A percentile compares a stretch with the other conserved stretches of the same genome.
phyloP scores from a whole-genome alignment of 2,888 invertebrate genomes.

The Nematopogon swammerdamellus region DNA sequence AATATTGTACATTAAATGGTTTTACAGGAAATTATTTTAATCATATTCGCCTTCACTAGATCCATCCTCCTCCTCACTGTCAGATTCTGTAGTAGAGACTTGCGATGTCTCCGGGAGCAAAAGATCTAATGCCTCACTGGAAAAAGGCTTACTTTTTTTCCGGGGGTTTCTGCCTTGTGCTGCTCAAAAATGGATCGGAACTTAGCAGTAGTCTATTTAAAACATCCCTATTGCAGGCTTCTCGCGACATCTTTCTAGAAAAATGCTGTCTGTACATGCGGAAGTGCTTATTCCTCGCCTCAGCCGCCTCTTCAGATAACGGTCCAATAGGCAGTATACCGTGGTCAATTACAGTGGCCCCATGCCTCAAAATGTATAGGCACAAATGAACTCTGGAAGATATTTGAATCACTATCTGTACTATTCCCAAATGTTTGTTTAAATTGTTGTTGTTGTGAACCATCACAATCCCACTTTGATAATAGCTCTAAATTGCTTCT shows the following conservation, averaged over 20 bases:
- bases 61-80: no score
- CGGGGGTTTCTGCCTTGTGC: neutral
- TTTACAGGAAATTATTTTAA: no score
- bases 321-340: slow-evolving; percentile 18
- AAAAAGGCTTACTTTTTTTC: no score
- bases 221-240: slow-evolving; percentile 11
- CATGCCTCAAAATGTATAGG: slow-evolving; percentile 13
- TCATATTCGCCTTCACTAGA: no score
- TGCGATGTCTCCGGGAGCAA: neutral
- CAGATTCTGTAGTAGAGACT: neutral
- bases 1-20: no score
- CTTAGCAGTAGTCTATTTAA: slow-evolving; percentile 13
- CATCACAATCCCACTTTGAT: slow-evolving; percentile 18
- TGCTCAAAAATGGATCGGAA: slow-evolving; percentile 9
- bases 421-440: slow-evolving; percentile 12
- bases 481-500: no score
- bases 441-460: slow-evolving; percentile 15
- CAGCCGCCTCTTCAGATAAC: slow-evolving; percentile 17
- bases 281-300: slow-evolving; percentile 18
- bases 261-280: slow-evolving; percentile 11
- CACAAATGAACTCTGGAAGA: slow-evolving; percentile 9
- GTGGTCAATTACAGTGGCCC: slow-evolving; percentile 13
- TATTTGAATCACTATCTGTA: slow-evolving; percentile 13
- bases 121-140: no score
- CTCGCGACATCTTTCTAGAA: slow-evolving; percentile 14